These are phyloP conservation scores for Diacarnus erythraeanus DNA, from an alignment of 37 sponge, comb jelly and placozoan species.

Conservation along the genomic window DNA sequence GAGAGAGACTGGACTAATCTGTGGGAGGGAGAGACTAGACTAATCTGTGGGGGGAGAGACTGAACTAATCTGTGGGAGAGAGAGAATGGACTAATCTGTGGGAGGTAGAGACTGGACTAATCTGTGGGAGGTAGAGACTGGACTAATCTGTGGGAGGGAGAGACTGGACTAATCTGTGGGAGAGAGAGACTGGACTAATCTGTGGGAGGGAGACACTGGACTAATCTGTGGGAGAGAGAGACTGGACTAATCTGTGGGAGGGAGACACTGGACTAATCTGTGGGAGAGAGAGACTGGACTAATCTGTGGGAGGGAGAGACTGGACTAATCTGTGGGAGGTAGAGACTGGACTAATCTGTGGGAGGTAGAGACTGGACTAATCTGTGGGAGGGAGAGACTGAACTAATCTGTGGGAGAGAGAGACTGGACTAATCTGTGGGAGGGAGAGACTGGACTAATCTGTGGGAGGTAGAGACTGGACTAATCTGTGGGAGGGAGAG, in stretches of 20 bases:
- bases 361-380: background rate
- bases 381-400: background rate
- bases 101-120: background rate
- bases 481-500: background rate
- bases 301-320: no score
- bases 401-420: no score
- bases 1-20: background rate
- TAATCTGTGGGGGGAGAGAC: no score
- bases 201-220: no score
- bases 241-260: no score
- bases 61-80: background rate
- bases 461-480: no score
- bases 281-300: background rate
- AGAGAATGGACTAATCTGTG: no score
- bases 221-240: background rate
- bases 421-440: background rate
- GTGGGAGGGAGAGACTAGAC: background rate
- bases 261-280: background rate
- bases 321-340: background rate
- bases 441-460: background rate
- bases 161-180: background rate
- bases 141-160: no score
- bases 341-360: no score
- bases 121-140: background rate
- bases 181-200: slow-evolving; percentile 2